These are phyloP conservation scores for Ylistrum balloti DNA, from an alignment of 1,140 invertebrate genomes.

Conservation along the genomic window DNA sequence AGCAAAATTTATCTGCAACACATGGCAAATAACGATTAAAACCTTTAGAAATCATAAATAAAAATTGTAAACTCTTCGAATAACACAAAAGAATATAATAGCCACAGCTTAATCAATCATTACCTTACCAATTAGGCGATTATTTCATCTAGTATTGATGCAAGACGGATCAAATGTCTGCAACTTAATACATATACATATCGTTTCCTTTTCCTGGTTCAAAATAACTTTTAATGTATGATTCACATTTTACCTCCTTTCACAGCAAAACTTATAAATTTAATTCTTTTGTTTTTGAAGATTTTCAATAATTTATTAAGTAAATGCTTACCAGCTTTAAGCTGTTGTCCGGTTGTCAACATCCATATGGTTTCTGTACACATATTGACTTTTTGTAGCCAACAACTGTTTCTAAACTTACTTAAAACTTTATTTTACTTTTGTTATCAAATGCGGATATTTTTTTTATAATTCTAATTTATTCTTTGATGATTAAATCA, in stretches of 20 bases:
- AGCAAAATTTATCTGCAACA: constrained; percentile 5
- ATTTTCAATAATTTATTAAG: background rate
- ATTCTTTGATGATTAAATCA: background rate
- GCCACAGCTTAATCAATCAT: background rate
- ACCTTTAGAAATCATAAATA: background rate
- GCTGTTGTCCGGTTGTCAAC: background rate
- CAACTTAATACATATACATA: background rate
- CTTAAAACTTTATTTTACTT: background rate
- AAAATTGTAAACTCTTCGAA: background rate
- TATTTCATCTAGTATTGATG: background rate
- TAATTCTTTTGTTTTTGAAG: background rate
- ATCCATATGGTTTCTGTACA: background rate
- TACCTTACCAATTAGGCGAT: background rate
- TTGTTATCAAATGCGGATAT: background rate
- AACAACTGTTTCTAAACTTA: too few relatives aligned
- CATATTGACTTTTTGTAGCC: background rate
- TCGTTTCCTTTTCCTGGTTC: background rate
- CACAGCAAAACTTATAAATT: background rate
- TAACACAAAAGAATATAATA: background rate
- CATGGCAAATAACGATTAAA: background rate
- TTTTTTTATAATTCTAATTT: constrained; percentile 4
- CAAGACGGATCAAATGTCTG: background rate
- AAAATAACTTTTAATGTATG: background rate
- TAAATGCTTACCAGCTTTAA: background rate
- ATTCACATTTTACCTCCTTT: background rate